phyloP scores from a whole-genome alignment of 92 coral and sea anemone species.

The Epizoanthus rinbou region DNA sequence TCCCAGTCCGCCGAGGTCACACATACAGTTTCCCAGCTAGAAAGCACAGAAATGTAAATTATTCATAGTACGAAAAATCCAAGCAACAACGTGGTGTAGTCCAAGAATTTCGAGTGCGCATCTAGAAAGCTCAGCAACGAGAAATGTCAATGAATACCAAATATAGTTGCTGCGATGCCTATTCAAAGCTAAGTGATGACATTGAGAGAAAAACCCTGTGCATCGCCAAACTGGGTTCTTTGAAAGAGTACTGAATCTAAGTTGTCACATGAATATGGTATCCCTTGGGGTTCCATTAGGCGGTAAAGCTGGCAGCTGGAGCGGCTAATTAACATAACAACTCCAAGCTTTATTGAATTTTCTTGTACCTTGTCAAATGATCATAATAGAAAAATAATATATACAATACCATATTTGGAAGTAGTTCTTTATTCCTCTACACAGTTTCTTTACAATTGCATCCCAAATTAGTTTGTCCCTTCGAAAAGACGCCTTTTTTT shows the following conservation, averaged over 20 bases:
- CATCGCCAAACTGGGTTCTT: background rate
- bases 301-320: conserved; percentile 62
- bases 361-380: conserved; percentile 53
- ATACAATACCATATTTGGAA: conserved; percentile 58
- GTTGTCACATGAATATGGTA: background rate
- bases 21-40: conserved; percentile 91
- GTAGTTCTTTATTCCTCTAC: background rate
- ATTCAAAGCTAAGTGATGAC: background rate
- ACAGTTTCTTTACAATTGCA: conserved; percentile 22
- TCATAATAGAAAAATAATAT: conserved; percentile 51
- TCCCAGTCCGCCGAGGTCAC: conserved; percentile 76
- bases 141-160: background rate
- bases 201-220: background rate
- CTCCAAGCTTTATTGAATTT: conserved; percentile 68
- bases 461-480: conserved; percentile 20
- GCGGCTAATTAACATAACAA: conserved; percentile 77
- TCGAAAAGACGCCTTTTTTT: background rate
- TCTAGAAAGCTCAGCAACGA: background rate
- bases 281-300: conserved; percentile 24
- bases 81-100: conserved; percentile 31
- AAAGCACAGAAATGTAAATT: conserved; percentile 35
- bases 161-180: background rate
- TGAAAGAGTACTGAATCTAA: background rate
- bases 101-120: conserved; percentile 28
- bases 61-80: conserved; percentile 14